Base-by-base conservation (phyloP, 1,140 invertebrate species). In the Drosophila suzukii region DNA sequence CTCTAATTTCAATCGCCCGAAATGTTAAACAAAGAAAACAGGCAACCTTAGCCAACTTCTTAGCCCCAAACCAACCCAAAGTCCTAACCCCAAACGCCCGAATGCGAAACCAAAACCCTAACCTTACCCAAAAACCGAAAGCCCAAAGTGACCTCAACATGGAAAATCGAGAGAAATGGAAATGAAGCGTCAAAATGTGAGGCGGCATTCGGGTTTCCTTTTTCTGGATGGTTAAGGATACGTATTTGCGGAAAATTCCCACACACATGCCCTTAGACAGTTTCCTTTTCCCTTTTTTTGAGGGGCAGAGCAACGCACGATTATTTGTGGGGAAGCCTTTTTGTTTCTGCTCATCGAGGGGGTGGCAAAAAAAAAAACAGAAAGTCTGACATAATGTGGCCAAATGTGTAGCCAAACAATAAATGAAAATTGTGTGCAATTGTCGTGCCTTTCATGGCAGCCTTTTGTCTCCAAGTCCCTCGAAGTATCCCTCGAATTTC, bases 391-490 rank as follows among this genome's bases (percentile, higher is more conserved):
- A 80, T 90, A 89, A 90, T 90, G 80, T 89, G 84, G 62, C 84
- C 81, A 89, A 89, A 89, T 84, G 80, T 89, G 84, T 89, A 89
- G 84, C 85, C 83, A 81, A 90, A 89, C 84, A 89, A 89, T 89
- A 89, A 89, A 89, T 89, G 84, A 89, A 89, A 89, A 89, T 89
- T 89, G 84, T 89, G 85, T 81, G 84, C 84, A 89, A 89, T 89
- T 89, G 84, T 89, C 84, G 81, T 88, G 84, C 63, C 75, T 75
- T 67, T 59, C 62, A 62, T 72, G 46, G 56, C 77, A 43, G 17
- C 41, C 44, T 38, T 56, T 74, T 50, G 43, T 47, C 59, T 61
- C n/a, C 32, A 10, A 10, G 24, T 38, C 24, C 11, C 51, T 55
- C 60, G 38, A 53, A 68, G 65, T 68, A 68, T 66, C 46, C 39